Base-by-base conservation (phyloP, 2,797 vertebrate genomes). In the Eulemur mongoz region DNA sequence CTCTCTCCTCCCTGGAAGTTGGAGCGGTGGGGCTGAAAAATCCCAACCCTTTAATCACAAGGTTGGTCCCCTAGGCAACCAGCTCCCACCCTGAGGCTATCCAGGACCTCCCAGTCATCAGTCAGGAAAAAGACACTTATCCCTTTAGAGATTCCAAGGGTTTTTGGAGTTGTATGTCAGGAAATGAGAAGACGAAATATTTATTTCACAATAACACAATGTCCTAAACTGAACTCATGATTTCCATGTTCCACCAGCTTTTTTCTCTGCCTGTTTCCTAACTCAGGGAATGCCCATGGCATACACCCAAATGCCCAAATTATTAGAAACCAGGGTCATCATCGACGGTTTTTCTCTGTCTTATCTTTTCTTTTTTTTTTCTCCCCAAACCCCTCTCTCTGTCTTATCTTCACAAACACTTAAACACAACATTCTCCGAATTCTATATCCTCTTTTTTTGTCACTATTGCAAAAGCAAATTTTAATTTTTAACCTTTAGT, bases 401-500 rank as follows among this genome's bases (percentile, higher is more conserved):
- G 52, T 35, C 17, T 87, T 59, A 40, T 67, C 52, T 76, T 85
- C 73, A 88, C 72, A 84, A 89, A 85, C 38, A 93, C 88, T 89
- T 95, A 75, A 89, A 67, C 5, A 38, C 65, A 48, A 57, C 20
- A 79, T 63, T 83, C 45, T 87, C 54, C 15, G 38, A 48, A 73
- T 86, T 80, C 81, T 52, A 30, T 61, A 72, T 23, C 54, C 54
- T 57, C 54, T 57, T 57, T 54, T 54, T 57, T 23, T 57, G 54
- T 23, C 22, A 57, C 23, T 57, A 57, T 57, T 57, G 54, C 54
- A 23, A 57, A 57, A 57, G 22, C 54, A 57, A 57, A 57, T 57
- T 57, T 23, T 23, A 57, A 23, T 57, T 57, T 57, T 57, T 57
- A 57, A 57, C 22, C 54, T 23, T 50, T n/a, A 30, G 27, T 30